phyloP scores from a whole-genome alignment of 2,797 vertebrate species.

The Xenopus petersii region DNA sequence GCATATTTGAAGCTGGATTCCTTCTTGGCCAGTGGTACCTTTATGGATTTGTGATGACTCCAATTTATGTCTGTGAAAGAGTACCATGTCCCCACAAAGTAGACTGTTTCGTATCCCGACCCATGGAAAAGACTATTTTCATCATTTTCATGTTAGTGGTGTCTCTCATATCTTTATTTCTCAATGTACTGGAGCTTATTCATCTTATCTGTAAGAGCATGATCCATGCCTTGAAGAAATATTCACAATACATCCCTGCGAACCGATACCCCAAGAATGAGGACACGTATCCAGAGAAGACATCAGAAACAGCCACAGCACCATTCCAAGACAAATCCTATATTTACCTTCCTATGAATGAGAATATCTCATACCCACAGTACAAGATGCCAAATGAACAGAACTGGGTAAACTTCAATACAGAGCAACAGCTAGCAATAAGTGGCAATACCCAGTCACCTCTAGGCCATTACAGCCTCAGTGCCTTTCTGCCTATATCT shows the following conservation, averaged over 20 bases:
- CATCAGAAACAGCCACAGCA: conserved; percentile 13
- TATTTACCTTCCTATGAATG: conserved; percentile 65
- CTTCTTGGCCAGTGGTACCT: conserved; percentile 88
- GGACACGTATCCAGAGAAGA: conserved; percentile 40
- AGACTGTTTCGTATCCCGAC: conserved; percentile 92
- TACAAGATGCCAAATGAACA: conserved; percentile 70
- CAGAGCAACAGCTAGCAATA: conserved; percentile 64
- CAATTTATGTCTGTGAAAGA: conserved; percentile 73
- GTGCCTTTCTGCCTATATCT: conserved; percentile 27
- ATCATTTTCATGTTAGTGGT: conserved; percentile 95
- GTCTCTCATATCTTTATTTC: conserved; percentile 77
- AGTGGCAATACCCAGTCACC: background rate
- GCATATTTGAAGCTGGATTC: conserved; percentile 81
- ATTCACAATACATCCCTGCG: conserved; percentile 40
- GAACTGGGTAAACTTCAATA: conserved; percentile 73
- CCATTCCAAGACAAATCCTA: conserved; percentile 60
- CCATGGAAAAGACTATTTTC: conserved; percentile 91
- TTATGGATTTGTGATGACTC: conserved; percentile 82
- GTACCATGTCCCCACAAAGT: conserved; percentile 85
- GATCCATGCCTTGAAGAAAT: conserved; percentile 53
- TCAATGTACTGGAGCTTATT: conserved; percentile 82
- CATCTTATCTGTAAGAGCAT: conserved; percentile 76
- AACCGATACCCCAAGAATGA: conserved; percentile 4
- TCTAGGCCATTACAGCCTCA: conserved; percentile 25
- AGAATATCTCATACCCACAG: conserved; percentile 54